A percentile compares a stretch with the other conserved stretches of the same genome.
phyloP scores from a whole-genome alignment of 2,888 invertebrate genomes.

The Ophion ventricosus region DNA sequence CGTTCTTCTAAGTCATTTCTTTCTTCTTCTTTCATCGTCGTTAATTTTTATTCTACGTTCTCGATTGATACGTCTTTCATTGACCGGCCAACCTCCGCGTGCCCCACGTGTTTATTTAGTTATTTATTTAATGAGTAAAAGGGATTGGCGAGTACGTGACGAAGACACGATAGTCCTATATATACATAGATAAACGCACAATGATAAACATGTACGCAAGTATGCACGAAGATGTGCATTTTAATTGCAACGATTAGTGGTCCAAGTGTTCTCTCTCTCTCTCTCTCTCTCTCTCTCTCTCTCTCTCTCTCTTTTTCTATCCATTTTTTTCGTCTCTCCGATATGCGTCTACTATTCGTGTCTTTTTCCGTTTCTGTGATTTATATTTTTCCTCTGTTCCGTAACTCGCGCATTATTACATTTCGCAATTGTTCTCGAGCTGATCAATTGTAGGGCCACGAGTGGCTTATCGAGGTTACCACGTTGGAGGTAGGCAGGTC shows the following conservation, averaged over 20 bases:
- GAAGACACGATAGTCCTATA: conserved; percentile 60
- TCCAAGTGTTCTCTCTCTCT: conserved; percentile 66
- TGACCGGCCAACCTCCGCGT: conserved; percentile 79
- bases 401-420: conserved; percentile 10
- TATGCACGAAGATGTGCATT: conserved; percentile 38
- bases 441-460: conserved; percentile 82
- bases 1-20: not conserved
- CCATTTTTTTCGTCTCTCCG: conserved; percentile 22
- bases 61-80: conserved; percentile 47
- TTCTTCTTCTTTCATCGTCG: conserved; percentile 3
- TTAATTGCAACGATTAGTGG: conserved; percentile 66
- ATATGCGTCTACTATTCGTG: conserved; percentile 31
- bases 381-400: not conserved
- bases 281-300: conserved; percentile 20
- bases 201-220: conserved; percentile 58
- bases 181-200: conserved; percentile 56
- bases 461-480: conserved; percentile 82
- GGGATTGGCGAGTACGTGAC: conserved; percentile 65
- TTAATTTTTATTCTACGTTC: conserved; percentile 1
- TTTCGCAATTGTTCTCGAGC: conserved; percentile 13
- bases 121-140: conserved; percentile 16
- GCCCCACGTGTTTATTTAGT: conserved; percentile 50
- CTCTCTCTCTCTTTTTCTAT: conserved; percentile 59
- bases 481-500: conserved; percentile 83
- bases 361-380: not conserved